Base-by-base conservation (phyloP, 2,888 invertebrate species). In the Nephrotoma appendiculata region DNA sequence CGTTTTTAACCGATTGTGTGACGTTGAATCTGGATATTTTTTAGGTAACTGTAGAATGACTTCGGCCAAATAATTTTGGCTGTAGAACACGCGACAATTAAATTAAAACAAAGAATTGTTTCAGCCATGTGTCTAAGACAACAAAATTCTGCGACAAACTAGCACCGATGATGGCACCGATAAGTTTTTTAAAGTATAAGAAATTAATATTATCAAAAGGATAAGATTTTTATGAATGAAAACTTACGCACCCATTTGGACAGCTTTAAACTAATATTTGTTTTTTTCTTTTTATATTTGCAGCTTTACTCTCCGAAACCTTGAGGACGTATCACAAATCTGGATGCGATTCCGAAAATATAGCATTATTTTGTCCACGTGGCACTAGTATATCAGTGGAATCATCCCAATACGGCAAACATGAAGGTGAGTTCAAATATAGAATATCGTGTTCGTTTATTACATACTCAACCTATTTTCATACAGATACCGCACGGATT, bases 351-450 rank as follows among this genome's bases (percentile, higher is more conserved):
- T 96, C 97, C 88, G 96, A 98, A 90, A 94, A 95, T 91, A 95
- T 98, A 91, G 95, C 95, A 86, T 93, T 98, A 88, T 95, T 95
- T 90, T 99, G 99, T 92, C 98, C 98, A 43, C 93, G 95, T 85
- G 97, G 97, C 86, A 98, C 98, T 52, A 96, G 97, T 89, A 98
- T 99, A 90, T 95, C 96, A 89, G 96, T 98, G 89, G 96, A 97
- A 90, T 93, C 97, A 89, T 98, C 98, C n/a, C 96, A 96, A 90
- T 98, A 97, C 90, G 98, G 97, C 12, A 95, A 96, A 44, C 90
- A 91, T 89, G 90, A 90, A 89, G 91, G 85, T 86, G n/a, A 84
- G 42, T 48, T 3, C 31, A 71, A 6, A 31, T 31, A 31, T 7
- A 19, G 9, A 71, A 15, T 9, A 52, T 31, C 31, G 31, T 31